phyloP scores from a whole-genome alignment of 2,797 vertebrate species.

The Esox lucius region DNA sequence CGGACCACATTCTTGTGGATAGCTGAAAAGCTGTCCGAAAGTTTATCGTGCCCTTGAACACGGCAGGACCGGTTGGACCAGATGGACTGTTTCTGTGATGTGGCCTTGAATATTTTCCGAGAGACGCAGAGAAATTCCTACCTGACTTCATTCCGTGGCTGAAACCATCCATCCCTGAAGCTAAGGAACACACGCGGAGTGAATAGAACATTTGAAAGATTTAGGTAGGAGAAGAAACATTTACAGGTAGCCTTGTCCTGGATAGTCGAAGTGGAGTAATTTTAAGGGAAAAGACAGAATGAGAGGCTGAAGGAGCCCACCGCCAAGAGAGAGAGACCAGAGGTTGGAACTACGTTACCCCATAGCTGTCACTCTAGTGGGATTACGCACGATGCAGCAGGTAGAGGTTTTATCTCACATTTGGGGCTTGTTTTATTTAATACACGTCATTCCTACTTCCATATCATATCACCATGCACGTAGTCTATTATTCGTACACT shows the following conservation, averaged over 20 bases:
- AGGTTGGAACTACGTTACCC: neutral
- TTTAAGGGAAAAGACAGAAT: slow-evolving; percentile 27
- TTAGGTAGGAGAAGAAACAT: neutral
- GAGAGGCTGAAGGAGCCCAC: slow-evolving; percentile 44
- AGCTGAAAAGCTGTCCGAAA: slow-evolving; percentile 26
- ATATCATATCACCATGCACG: neutral
- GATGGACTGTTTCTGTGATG: slow-evolving; percentile 48
- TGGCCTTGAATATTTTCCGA: slow-evolving; percentile 30
- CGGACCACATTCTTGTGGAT: slow-evolving; percentile 69
- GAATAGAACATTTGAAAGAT: neutral
- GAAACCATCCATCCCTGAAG: slow-evolving; percentile 39
- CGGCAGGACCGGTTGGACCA: slow-evolving; percentile 68
- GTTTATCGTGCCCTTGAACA: slow-evolving; percentile 23
- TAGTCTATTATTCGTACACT: neutral
- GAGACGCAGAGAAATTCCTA: slow-evolving; percentile 5
- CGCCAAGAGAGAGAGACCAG: neutral
- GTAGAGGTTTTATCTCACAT: slow-evolving; percentile 43
- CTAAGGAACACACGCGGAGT: slow-evolving; percentile 21
- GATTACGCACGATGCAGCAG: slow-evolving; percentile 58
- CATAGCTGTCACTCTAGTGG: neutral
- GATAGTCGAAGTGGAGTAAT: neutral
- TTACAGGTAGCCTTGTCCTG: neutral
- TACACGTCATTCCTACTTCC: too few relatives aligned
- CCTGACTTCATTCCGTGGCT: slow-evolving; percentile 54
- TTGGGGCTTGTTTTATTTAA: neutral